Percentiles rank a stretch among this genome's conserved stretches.
Conservation (phyloP, 2,797 vertebrate species). For the Cuculus canorus region DNA sequence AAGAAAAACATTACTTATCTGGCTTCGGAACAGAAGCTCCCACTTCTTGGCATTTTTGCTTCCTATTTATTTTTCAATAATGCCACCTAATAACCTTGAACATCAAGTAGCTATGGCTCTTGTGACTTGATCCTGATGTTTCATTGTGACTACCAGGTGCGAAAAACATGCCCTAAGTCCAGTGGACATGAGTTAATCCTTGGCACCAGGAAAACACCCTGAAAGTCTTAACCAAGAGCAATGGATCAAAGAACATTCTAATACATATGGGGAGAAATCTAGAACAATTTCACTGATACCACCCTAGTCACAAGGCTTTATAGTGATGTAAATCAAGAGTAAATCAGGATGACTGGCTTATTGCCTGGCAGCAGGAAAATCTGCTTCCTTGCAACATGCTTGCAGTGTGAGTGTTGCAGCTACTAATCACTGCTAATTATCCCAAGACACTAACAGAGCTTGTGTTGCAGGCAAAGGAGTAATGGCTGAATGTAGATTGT, state of each 20-base stretch:
- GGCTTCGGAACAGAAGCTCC: neutral
- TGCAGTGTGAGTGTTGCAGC: neutral
- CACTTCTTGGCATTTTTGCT: neutral
- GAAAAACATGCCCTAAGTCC: neutral
- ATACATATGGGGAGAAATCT: neutral
- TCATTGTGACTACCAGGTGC: neutral
- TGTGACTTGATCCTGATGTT: neutral
- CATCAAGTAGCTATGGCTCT: neutral
- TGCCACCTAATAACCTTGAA: neutral
- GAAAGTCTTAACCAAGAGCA: neutral
- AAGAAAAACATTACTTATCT: neutral
- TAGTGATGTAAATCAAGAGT: neutral
- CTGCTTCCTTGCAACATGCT: neutral
- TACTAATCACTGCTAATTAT: constrained; percentile 5
- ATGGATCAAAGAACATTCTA: neutral
- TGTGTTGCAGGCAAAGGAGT: neutral
- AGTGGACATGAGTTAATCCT: neutral
- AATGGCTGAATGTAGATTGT: neutral
- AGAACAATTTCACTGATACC: neutral
- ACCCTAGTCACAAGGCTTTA: neutral
- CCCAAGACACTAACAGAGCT: neutral
- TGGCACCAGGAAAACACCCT: neutral
- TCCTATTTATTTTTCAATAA: neutral
- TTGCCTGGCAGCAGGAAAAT: neutral
- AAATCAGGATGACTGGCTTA: neutral